These are phyloP conservation scores for Stercorarius parasiticus DNA, from an alignment of 2,113 vertebrate genomes.

Conservation along the genomic window DNA sequence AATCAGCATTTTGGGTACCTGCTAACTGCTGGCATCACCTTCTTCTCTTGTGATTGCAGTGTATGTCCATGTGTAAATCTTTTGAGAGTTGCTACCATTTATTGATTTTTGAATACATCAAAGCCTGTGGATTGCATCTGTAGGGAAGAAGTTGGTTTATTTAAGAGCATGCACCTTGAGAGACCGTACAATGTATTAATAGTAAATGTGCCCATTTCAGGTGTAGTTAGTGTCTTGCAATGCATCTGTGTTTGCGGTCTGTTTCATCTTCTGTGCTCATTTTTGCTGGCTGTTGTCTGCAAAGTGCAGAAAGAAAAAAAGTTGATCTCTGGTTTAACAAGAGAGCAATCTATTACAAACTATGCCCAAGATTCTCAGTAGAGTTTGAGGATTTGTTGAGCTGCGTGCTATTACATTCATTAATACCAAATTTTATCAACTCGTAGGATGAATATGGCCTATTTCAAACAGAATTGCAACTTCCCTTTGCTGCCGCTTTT, in stretches of 20 bases:
- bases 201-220: neutral
- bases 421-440: neutral
- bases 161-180: neutral
- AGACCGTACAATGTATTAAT: neutral
- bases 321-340: neutral
- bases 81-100: neutral
- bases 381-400: neutral
- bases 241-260: neutral
- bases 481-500: neutral
- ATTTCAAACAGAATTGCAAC: neutral
- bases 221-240: neutral
- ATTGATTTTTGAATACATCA: neutral
- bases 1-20: neutral
- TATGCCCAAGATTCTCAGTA: neutral
- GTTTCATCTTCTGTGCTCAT: neutral
- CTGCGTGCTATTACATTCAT: neutral
- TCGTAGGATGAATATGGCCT: neutral
- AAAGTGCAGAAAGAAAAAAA: neutral
- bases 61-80: neutral
- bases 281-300: neutral
- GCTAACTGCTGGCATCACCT: neutral
- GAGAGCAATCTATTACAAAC: neutral
- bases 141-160: neutral
- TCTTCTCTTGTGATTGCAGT: neutral
- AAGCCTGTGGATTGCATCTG: neutral